Conservation (phyloP, 2,797 vertebrate genomes). For the Picus viridis region DNA sequence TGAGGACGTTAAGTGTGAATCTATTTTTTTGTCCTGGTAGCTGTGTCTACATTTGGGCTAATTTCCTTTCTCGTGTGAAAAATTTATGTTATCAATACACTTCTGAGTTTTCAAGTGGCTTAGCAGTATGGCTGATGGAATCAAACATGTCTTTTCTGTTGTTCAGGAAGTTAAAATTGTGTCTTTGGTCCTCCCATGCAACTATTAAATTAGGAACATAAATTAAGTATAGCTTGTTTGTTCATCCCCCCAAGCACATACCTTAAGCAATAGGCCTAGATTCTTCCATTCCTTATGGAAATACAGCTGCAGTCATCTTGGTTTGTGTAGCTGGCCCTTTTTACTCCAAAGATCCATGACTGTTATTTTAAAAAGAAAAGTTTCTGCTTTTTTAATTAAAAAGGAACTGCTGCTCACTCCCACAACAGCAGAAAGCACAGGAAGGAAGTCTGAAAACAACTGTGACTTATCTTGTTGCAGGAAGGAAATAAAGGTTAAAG, state of each 20-base stretch:
- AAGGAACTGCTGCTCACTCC: neutral
- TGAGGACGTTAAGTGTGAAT: neutral
- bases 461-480: neutral
- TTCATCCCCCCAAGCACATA: neutral
- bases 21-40: neutral
- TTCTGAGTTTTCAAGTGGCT: neutral
- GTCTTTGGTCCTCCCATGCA: neutral
- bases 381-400: neutral
- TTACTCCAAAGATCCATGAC: neutral
- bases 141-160: neutral
- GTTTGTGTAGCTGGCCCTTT: neutral
- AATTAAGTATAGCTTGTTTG: neutral
- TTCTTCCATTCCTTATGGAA: neutral
- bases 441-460: neutral
- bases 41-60: neutral
- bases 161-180: neutral
- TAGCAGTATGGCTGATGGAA: neutral
- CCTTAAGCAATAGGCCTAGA: neutral
- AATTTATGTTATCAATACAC: neutral
- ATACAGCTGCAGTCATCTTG: neutral
- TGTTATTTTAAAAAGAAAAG: neutral
- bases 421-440: neutral
- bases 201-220: neutral
- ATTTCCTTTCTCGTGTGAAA: neutral
- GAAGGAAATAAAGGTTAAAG: slow-evolving; percentile 13